Conservation (phyloP, 2,113 vertebrate genomes). For the Coptodon bakossiorum region DNA sequence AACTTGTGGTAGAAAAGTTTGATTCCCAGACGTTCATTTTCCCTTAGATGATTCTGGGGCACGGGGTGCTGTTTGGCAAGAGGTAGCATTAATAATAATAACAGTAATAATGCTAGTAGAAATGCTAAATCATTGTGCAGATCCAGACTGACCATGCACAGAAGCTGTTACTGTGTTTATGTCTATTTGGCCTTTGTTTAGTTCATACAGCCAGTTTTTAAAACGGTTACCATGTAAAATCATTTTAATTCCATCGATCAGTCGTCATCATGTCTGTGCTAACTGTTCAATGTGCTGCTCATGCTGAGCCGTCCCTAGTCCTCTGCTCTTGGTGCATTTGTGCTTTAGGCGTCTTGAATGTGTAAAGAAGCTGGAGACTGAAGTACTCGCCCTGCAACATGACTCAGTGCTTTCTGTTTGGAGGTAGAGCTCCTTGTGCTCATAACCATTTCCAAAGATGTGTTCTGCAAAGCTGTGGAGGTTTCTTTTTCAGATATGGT, state of each 20-base stretch:
- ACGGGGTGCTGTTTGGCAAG: not conserved
- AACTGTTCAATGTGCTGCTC: not conserved
- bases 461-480: not conserved
- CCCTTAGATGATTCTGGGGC: not conserved
- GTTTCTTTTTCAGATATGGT: not conserved
- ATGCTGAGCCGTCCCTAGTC: not conserved
- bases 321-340: not conserved
- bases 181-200: not conserved
- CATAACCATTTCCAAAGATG: rapidly evolving
- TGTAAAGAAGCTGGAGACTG: not conserved
- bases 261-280: not conserved
- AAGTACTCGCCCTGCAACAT: not conserved
- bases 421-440: not conserved
- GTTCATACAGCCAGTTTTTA: not conserved
- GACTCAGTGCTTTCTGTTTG: not conserved
- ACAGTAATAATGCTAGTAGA: not conserved
- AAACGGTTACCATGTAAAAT: not conserved
- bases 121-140: not conserved
- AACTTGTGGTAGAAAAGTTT: not conserved
- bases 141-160: rapidly evolving
- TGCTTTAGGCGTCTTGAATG: not conserved
- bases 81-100: rapidly evolving
- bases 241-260: not conserved
- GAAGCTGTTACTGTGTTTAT: not conserved
- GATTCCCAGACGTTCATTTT: not conserved